Evolutionary conservation across 2,113 vertebrate genomes (phyloP), one percentile per base, ranked within the genome.

Genomic region (Talpa occidentalis): DNA sequence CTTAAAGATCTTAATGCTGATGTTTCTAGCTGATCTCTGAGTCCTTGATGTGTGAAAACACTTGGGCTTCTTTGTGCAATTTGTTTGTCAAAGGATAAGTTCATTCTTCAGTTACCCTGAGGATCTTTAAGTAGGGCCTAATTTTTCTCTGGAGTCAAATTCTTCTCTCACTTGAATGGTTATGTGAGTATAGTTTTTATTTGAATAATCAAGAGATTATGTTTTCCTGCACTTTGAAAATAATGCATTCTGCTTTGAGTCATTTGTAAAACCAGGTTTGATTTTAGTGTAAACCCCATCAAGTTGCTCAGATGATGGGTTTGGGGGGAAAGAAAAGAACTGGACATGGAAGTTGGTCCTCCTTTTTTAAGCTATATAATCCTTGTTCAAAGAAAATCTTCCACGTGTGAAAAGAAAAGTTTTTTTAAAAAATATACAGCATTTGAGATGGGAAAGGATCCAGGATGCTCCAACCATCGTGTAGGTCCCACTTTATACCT

Each of bases 221-320:
- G 56, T 94, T 90, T 95, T 76, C 82, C 88, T 84, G 30, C 26
- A 49, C 44, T 94, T 90, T 82, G 60, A 91, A 62, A 85, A 95
- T 89, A 89, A 93, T 28, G 10, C 54, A 62, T 93, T 92, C 72
- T 95, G 52, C 56, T 73, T 95, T 93, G 42, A 86, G 76, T 77
- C 83, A 94, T 88, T 56, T 93, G 32, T 66, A 76, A 69, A 91
- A 62, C 52, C 28, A 83, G 82, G 26, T 90, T 92, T 92, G 37
- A 93, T 91, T 89, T 93, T 59, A 94, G 66, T 92, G 88, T 83
- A 77, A 96, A 80, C 81, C 28, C 69, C 87, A 49, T 19, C 72
- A 52, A 83, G 44, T 56, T 87, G 21, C 79, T 97, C 59, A 70
- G 21, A 42, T 88, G 91, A 84, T 90, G 81, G 54, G 7, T 1